Evolutionary conservation across 2,888 invertebrate genomes (phyloP), one percentile per base, ranked within the genome.

Genomic region (Sesamia inferens): DNA sequence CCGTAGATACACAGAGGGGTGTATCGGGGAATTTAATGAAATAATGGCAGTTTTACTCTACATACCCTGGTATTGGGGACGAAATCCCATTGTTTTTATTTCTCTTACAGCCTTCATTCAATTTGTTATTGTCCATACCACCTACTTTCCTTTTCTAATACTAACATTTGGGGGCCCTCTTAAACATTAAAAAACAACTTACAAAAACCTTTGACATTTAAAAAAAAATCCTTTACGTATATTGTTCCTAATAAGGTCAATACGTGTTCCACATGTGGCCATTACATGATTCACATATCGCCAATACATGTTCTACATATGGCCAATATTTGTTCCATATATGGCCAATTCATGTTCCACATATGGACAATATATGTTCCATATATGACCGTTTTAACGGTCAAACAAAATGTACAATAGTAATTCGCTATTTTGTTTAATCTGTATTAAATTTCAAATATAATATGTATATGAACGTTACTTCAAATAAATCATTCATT

Each of bases 51-150:
- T 88, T 93, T 93, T 93, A 89, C 86, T 85, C 95, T 96, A 95
- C 92, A 90, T 95, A 96, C 95, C 95, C 95, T 96, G 95, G 93
- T 93, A 88, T 85, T 90, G 91, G 94, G 94, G 94, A 93, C 93
- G 92, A 92, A 89, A 88, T 89, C 94, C 95, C 94, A 90, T 88
- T 89, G 69, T 88, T 88, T 73, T 87, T 89, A 88, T 88, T 90
- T 92, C 89, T 91, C 90, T 87, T 93, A 94, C 95, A 96, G 95
- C 95, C 95, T 95, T 95, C 93, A 82, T 90, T 93, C 92, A 89
- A 86, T 88, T 89, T 89, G 91, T 95, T 95, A 95, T 95, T 95
- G 95, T 95, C 95, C 95, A 84, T 91, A 91, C 94, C 90, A 92
- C 88, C 89, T 90, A 87, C 79, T 39, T 79, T 75, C 80, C 78